Conservation (phyloP, 1,140 invertebrate species). For the Lordiphosa clarofinis region DNA sequence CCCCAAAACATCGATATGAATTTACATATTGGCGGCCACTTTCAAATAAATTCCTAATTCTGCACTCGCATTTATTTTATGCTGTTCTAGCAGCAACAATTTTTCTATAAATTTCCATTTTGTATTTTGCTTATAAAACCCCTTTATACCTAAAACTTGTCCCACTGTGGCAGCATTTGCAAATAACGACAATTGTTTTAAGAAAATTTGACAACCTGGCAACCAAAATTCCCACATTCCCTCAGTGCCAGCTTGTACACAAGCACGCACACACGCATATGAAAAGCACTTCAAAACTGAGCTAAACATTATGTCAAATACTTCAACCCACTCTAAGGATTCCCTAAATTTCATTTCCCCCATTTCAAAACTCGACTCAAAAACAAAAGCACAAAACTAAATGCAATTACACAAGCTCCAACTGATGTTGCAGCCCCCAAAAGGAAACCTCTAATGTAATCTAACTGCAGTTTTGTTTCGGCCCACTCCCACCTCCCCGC, state of each 20-base stretch:
- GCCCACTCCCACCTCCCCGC: too few relatives aligned
- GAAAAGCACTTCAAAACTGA: slow-evolving; percentile 43
- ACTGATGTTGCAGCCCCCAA: slow-evolving; percentile 17
- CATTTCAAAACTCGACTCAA: slow-evolving; percentile 29
- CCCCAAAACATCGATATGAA: too few relatives aligned
- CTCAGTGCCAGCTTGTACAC: slow-evolving; percentile 5
- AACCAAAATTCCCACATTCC: slow-evolving; percentile 14
- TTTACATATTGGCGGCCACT: too few relatives aligned
- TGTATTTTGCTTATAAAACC: background rate
- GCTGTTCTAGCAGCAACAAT: too few relatives aligned
- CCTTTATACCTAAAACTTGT: background rate
- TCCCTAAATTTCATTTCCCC: slow-evolving; percentile 26
- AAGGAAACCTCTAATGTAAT: slow-evolving; percentile 63
- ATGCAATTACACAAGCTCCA: slow-evolving; percentile 61
- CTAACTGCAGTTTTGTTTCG: slow-evolving; percentile 31
- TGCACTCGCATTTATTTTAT: too few relatives aligned
- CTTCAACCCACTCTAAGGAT: slow-evolving; percentile 5
- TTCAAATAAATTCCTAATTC: too few relatives aligned
- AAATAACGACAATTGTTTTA: slow-evolving; percentile 8
- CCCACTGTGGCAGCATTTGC: slow-evolving; percentile 3
- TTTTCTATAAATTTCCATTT: too few relatives aligned
- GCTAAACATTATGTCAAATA: slow-evolving; percentile 41
- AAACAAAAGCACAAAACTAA: slow-evolving; percentile 50
- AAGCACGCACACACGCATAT: slow-evolving; percentile 12
- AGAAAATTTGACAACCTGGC: slow-evolving; percentile 3